A percentile compares a stretch with the other conserved stretches of the same genome.
Conservation (phyloP, 2,888 invertebrate species). For the Drosophila testacea region DNA sequence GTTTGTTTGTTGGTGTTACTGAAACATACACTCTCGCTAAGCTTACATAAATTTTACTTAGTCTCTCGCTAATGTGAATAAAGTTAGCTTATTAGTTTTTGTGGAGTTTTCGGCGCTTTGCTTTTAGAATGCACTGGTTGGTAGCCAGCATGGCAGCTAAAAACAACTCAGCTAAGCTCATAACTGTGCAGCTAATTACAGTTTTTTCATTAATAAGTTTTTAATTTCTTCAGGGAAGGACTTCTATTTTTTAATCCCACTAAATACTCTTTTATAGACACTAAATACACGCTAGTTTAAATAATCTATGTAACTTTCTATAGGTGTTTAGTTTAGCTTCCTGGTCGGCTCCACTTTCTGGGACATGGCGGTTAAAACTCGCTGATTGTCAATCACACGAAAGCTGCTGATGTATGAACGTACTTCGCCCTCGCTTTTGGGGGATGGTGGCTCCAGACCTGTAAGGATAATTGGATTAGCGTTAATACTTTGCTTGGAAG, state of each 20-base stretch:
- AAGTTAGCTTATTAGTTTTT: slow-evolving; percentile 47
- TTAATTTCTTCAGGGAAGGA: slow-evolving; percentile 2
- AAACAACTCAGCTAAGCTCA: slow-evolving; percentile 66
- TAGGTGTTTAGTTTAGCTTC: slow-evolving; percentile 68
- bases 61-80: slow-evolving; percentile 49
- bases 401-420: slow-evolving; percentile 90
- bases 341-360: slow-evolving; percentile 90
- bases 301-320: slow-evolving; percentile 26
- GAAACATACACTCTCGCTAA: slow-evolving; percentile 18
- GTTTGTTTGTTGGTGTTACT: slow-evolving; percentile 17
- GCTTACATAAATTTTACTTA: slow-evolving; percentile 49
- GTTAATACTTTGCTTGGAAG: background rate
- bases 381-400: slow-evolving; percentile 92
- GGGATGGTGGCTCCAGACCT: slow-evolving; percentile 90
- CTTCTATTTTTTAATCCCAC: slow-evolving; percentile 5
- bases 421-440: slow-evolving; percentile 90
- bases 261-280: slow-evolving; percentile 38
- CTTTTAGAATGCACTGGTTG: slow-evolving; percentile 53
- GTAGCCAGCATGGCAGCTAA: slow-evolving; percentile 37
- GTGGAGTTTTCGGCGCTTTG: slow-evolving; percentile 19
- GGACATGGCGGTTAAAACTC: slow-evolving; percentile 91
- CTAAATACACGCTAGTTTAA: slow-evolving; percentile 38
- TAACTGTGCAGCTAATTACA: slow-evolving; percentile 63
- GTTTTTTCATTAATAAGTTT: slow-evolving; percentile 30
- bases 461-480: slow-evolving; percentile 14